Percentiles rank a stretch among this genome's conserved stretches.
Conservation (phyloP, 2,113 vertebrate species). For the Oryctolagus cuniculus region mOryCun1.1 NC_091434.1:9967501-9968000, state of each 20-base stretch:
- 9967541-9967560: neutral
- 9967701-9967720: neutral
- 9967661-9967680: neutral
- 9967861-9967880: no score
- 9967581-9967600: neutral
- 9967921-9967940: no score
- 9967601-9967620: neutral
- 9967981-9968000: no score
- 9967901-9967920: no score
- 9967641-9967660: neutral
- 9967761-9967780: neutral
- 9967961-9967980: no score
- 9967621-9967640: neutral
- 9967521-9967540: neutral
- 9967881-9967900: no score
- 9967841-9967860: no score
- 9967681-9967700: neutral
- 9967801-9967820: neutral
- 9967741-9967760: neutral
- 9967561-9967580: neutral
- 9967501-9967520: neutral
- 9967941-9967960: no score
- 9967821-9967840: neutral
- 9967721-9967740: conserved; percentile 26
- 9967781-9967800: neutral